Conservation (phyloP, 2,797 vertebrate genomes). For the Margarornis squamiger region DNA sequence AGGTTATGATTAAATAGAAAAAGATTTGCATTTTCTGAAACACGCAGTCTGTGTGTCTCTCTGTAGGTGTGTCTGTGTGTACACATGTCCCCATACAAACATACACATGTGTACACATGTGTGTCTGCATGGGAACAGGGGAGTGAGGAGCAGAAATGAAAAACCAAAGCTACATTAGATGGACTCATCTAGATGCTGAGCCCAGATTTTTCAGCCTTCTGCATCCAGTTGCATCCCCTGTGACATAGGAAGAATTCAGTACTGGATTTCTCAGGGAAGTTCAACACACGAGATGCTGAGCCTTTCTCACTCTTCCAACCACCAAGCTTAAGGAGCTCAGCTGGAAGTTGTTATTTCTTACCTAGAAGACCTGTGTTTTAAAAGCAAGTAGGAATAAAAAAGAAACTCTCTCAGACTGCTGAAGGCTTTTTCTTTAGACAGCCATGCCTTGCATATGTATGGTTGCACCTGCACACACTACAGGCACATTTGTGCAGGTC, state of each 20-base stretch:
- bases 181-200: neutral
- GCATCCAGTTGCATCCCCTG: neutral
- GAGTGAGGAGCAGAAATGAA: neutral
- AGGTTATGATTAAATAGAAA: constrained; percentile 1
- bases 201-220: neutral
- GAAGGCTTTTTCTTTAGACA: constrained; percentile 15
- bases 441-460: neutral
- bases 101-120: neutral
- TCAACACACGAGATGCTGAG: neutral
- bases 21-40: neutral
- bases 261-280: neutral
- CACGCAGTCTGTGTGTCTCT: neutral
- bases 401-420: neutral
- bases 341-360: constrained; percentile 30
- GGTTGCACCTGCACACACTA: constrained; percentile 25
- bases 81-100: neutral
- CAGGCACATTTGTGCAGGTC: neutral
- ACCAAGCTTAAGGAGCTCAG: neutral
- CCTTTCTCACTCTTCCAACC: neutral
- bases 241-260: neutral
- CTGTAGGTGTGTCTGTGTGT: neutral
- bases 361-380: constrained; percentile 16
- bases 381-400: constrained; percentile 1
- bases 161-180: neutral
- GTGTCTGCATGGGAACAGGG: neutral